Base-by-base conservation (phyloP, 2,113 vertebrate genomes). In the Tychaedon coryphoeus region DNA sequence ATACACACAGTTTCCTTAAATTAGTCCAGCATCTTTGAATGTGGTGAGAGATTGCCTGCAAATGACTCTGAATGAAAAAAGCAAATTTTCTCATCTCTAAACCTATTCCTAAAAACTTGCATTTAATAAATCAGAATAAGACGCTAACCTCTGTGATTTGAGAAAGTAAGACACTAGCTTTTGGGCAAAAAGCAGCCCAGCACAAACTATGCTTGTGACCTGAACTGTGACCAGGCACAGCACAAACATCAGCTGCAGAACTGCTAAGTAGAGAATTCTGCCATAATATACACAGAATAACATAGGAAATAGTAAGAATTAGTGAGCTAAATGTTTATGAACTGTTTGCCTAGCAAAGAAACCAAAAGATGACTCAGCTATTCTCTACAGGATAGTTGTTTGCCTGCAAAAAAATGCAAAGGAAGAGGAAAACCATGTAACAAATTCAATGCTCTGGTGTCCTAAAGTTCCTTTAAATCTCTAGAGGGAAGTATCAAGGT, bases 341-440 rank as follows among this genome's bases (percentile, higher is more conserved):
- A 38, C 29, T 33, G 18, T 29, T 42, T 75, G n/a, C n/a, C 51
- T 53, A 65, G 17, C 14, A 25, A 50, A 76, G 40, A 64, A 88
- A 47, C 11, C 17, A 53, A 66, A 61, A 67, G n/a, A 58, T 34
- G 58, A 26, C 23, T 43, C 28, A 65, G 12, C 66, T 87, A 36
- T 26, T 69, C 25, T 34, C 26, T 33, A 40, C 23, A 74, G 9
- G 1, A 40, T 5, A 83, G 23, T 0, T 61, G 9, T 19, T 23
- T 36, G 5, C 34, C 22, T 31, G n/a, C 6, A 56, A 79, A 79
- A 58, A 60, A 84, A 4, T 7, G 17, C 14, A 51, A 66, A 42
- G 12, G 14, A 71, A 72, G 5, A n/a, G 33, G n/a, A 66, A 76
- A 86, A 50, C 26, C 0, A 0, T 5, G 2, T 33, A 57, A 61